Percentiles rank a stretch among this genome's conserved stretches.
Conservation (phyloP, 2,113 vertebrate genomes). For the Donacobius atricapilla region DNA sequence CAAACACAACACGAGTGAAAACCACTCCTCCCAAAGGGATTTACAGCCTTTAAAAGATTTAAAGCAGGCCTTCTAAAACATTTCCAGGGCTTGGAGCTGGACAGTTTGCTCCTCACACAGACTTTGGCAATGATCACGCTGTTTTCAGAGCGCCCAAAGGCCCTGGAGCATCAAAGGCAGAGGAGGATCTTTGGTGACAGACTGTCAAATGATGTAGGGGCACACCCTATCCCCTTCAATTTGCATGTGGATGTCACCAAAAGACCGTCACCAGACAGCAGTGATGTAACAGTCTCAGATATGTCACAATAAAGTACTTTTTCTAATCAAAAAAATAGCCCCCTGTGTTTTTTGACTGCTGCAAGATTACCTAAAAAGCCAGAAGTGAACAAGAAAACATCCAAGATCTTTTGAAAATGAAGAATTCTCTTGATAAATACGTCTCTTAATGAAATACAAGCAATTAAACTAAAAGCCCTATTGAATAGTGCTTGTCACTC, state of each 20-base stretch:
- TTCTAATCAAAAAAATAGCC: conserved; percentile 50
- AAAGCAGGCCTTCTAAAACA: background rate
- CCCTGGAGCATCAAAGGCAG: background rate
- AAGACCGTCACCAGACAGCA: background rate
- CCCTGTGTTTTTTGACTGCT: background rate
- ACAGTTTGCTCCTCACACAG: background rate
- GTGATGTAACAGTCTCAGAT: background rate
- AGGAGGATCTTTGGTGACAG: background rate
- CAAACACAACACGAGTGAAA: background rate
- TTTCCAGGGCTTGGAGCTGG: background rate
- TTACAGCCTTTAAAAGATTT: background rate
- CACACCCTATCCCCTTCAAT: background rate
- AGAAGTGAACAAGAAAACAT: conserved; percentile 13
- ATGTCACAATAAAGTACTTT: conserved; percentile 28
- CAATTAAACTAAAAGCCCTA: conserved; percentile 96
- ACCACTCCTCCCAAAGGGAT: background rate
- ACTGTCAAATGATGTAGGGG: background rate
- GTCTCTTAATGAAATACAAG: conserved; percentile 88
- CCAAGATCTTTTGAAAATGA: conserved; percentile 63
- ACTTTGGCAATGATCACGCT: background rate
- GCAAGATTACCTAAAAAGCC: conserved; percentile 1
- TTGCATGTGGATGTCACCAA: background rate
- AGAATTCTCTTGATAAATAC: conserved; percentile 81
- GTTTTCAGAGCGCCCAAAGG: background rate
- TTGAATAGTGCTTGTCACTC: conserved; percentile 85